Conservation (phyloP, 2,113 vertebrate genomes). For the Cisticola juncidis region DNA sequence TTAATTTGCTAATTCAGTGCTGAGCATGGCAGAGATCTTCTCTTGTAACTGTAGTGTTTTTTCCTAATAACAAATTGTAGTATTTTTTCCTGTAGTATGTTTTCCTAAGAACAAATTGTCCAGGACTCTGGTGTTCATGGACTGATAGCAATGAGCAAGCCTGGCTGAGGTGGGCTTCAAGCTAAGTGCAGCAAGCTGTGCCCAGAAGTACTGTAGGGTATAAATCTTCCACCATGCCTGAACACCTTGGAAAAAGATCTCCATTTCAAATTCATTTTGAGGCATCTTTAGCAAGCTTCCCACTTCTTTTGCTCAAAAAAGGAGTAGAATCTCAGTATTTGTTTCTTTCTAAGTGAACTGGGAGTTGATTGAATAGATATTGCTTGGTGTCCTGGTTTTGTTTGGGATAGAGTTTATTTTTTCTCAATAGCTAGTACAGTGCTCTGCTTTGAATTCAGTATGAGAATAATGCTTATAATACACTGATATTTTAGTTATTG, state of each 20-base stretch:
- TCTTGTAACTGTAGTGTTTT: not conserved
- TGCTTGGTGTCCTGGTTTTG: not conserved
- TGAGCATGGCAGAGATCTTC: not conserved
- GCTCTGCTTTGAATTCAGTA: not conserved
- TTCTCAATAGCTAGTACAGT: not conserved
- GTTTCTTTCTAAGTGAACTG: not conserved
- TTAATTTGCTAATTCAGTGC: not conserved
- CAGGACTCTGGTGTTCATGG: not conserved
- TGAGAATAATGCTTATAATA: not conserved
- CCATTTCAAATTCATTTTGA: not conserved
- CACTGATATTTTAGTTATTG: not conserved
- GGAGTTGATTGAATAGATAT: not conserved
- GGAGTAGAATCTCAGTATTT: not conserved
- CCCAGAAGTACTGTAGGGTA: not conserved
- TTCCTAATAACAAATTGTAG: not conserved
- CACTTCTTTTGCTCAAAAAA: not conserved
- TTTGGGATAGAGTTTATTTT: not conserved
- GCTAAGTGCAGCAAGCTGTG: not conserved
- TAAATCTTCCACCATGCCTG: not conserved
- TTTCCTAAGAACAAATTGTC: not conserved
- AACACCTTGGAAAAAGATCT: not conserved
- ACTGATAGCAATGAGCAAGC: not conserved
- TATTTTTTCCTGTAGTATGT: too few species aligned
- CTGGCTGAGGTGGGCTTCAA: not conserved
- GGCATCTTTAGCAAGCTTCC: not conserved